Percentiles rank a stretch among this genome's conserved stretches.
phyloP scores from a whole-genome alignment of 1,140 invertebrate genomes.

The Aphis craccivora region DNA sequence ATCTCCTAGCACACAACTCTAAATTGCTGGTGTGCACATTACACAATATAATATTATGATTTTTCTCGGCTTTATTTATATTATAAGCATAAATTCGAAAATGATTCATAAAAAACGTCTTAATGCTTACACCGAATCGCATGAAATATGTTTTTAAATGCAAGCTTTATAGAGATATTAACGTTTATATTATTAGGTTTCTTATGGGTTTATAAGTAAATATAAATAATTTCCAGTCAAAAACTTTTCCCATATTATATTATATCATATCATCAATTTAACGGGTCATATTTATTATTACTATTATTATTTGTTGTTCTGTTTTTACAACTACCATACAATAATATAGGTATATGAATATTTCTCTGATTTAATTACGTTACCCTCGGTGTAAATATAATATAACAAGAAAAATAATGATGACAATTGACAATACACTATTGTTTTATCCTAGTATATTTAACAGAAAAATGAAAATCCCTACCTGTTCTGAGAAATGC shows the following conservation, averaged over 20 bases:
- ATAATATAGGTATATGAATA: neutral
- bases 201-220: neutral
- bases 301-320: neutral
- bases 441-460: neutral
- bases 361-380: constrained; percentile 3
- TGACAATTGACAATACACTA: neutral
- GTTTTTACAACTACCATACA: neutral
- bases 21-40: neutral
- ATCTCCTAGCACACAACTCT: neutral
- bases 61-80: neutral
- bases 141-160: neutral
- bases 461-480: neutral
- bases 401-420: too few relatives aligned
- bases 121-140: neutral
- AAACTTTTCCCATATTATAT: constrained; percentile 7
- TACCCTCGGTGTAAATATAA: neutral
- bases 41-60: neutral
- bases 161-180: neutral
- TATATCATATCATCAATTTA: neutral
- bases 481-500: neutral
- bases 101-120: neutral
- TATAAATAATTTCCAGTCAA: neutral
- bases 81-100: neutral
- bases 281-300: neutral
- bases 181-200: neutral